Conservation (phyloP, 2,797 vertebrate species). For the Poecilia wingei region DNA sequence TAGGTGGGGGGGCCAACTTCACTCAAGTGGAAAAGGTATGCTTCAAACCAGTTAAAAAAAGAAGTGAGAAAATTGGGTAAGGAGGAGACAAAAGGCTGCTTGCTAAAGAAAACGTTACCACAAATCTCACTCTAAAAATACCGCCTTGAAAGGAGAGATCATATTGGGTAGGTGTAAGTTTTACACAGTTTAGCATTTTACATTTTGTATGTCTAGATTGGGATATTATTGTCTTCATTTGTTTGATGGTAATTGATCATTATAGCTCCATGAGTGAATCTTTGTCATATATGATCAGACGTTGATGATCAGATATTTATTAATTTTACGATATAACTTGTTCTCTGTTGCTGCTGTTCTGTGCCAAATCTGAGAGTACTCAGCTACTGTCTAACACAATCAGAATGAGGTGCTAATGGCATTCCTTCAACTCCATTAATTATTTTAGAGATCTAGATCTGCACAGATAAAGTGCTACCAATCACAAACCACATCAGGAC, state of each 20-base stretch:
- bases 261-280: conserved; percentile 33
- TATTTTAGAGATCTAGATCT: conserved; percentile 72
- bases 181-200: conserved; percentile 46
- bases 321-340: conserved; percentile 40
- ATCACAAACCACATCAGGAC: conserved; percentile 57
- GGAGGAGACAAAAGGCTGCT: conserved; percentile 6
- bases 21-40: conserved; percentile 21
- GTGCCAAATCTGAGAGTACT: conserved; percentile 31
- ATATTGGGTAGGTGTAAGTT: conserved; percentile 16
- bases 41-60: conserved; percentile 39
- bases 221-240: conserved; percentile 12
- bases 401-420: conserved; percentile 50
- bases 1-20: no score
- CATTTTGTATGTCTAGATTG: conserved; percentile 34
- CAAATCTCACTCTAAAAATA: conserved; percentile 28
- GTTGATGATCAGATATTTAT: conserved; percentile 33
- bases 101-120: neutral
- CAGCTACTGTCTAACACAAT: conserved; percentile 53
- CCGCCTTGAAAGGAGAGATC: conserved; percentile 23
- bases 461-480: conserved; percentile 60
- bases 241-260: conserved; percentile 6
- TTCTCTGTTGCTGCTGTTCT: conserved; percentile 22
- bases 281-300: conserved; percentile 36
- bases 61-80: conserved; percentile 3
- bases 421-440: conserved; percentile 69